These are phyloP conservation scores for Cydia strobilella DNA, from an alignment of 1,140 invertebrate species.

Conservation along the genomic window DNA sequence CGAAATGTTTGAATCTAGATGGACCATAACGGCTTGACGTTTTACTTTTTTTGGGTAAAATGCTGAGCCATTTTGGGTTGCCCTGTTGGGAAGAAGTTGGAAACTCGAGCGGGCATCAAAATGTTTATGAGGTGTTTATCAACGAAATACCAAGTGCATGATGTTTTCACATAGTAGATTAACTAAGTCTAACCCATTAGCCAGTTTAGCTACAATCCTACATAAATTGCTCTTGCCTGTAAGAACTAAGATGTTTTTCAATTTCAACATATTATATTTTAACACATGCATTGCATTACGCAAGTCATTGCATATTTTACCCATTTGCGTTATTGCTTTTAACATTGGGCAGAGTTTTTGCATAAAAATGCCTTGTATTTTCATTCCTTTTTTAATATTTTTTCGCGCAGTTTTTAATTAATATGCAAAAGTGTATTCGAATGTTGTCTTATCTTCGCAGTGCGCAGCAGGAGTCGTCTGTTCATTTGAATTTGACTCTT, in stretches of 20 bases:
- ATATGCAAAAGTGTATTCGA: constrained; percentile 49
- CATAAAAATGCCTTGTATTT: constrained; percentile 23
- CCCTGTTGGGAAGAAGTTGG: constrained; percentile 19
- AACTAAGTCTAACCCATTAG: too few species aligned
- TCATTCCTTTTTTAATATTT: constrained; percentile 21
- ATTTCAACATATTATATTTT: too few species aligned
- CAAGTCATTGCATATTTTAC: background rate
- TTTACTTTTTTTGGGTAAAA: constrained; percentile 28
- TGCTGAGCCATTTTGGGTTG: constrained; percentile 20
- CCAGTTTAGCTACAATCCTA: too few species aligned
- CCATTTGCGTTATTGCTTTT: background rate
- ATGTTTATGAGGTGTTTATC: constrained; percentile 3
- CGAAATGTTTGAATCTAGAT: constrained; percentile 32
- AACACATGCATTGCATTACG: background rate
- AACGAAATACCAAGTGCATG: background rate
- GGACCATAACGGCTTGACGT: constrained; percentile 31
- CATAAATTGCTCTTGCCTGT: background rate
- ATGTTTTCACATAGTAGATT: background rate
- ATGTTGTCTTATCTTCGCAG: constrained; percentile 33
- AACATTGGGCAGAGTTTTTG: background rate
- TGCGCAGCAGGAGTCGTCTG: constrained; percentile 11
- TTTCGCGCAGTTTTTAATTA: constrained; percentile 44
- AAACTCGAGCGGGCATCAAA: constrained; percentile 19
- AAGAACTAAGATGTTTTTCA: too few species aligned
- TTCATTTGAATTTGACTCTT: constrained; percentile 28